Base-by-base conservation (phyloP, 1,140 invertebrate species). In the Pogonomyrmex californicus region DNA sequence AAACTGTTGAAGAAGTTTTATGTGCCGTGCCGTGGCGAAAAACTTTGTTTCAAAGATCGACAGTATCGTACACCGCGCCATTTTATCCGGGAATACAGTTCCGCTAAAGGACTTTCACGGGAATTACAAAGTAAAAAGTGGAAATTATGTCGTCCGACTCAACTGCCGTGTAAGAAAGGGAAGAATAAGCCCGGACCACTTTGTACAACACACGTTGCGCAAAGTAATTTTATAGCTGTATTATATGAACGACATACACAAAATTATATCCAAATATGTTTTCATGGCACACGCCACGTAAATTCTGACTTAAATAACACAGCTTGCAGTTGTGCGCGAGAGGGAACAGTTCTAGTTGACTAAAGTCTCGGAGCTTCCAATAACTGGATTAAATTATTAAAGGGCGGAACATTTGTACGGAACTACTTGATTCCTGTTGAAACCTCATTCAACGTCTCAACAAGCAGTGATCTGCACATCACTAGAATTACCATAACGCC, bases 401-500 rank as follows among this genome's bases (percentile, higher is more conserved):
- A 83, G 54, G 79, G 17, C 23, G 12, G 54, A 75, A 83, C 68
- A 75, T 83, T 83, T 83, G 79, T 83, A 75, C 79, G 79, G 41
- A 83, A 83, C 68, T 83, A 75, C 41, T 83, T 83, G 68, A 83
- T 83, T 83, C 79, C 79, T 83, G 79, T 62, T 83, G 79, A 75
- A 83, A 83, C 68, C 79, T 83, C 79, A 75, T 83, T 83, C 79
- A 75, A 49, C 33, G 54, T 83, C 68, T 83, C 79, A 75, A 60
- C 79, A 75, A 75, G 79, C 68, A 73, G 68, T 38, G 79, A 83
- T 83, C 79, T 83, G 68, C 79, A 60, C 79, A 75, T 83, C 79
- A 38, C 68, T 83, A 47, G 41, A 83, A 83, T 83, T 83, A 75
- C 79, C 79, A 73, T 73, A 83, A 75, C 54, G 54, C 68, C 68